These are phyloP conservation scores for Xanthia icteritia DNA, from an alignment of 2,888 invertebrate genomes.

Conservation along the genomic window DNA sequence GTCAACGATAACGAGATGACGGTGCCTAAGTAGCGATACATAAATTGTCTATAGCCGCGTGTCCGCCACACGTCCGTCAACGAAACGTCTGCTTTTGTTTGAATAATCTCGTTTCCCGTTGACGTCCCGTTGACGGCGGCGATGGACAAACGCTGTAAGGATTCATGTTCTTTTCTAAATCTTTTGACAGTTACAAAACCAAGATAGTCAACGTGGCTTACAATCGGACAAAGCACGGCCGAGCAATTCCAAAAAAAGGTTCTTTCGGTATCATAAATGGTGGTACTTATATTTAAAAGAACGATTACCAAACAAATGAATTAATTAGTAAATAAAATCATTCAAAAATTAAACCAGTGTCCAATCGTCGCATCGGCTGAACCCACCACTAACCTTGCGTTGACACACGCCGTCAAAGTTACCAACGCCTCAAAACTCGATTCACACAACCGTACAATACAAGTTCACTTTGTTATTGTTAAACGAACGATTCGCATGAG, in stretches of 20 bases:
- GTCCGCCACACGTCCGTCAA: too few relatives aligned
- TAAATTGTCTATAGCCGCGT: too few relatives aligned
- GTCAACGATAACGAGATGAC: too few relatives aligned
- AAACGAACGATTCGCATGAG: slow-evolving; percentile 6
- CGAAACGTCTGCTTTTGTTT: too few relatives aligned
- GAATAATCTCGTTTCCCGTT: too few relatives aligned
- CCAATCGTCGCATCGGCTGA: not conserved
- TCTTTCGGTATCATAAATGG: not conserved
- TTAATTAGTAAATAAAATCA: too few relatives aligned
- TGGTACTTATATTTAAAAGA: not conserved
- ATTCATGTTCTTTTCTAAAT: not conserved
- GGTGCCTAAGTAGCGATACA: too few relatives aligned
- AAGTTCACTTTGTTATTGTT: slow-evolving; percentile 39
- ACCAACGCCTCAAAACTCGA: slow-evolving; percentile 13
- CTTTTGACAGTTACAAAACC: not conserved
- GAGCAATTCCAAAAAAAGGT: not conserved
- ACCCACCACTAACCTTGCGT: not conserved
- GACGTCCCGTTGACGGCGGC: too few relatives aligned
- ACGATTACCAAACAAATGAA: not conserved
- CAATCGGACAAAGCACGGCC: not conserved
- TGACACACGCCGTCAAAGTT: slow-evolving; percentile 38
- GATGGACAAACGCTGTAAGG: too few relatives aligned
- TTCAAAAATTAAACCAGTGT: not conserved
- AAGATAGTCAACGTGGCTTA: not conserved
- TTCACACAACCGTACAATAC: slow-evolving; percentile 12